Percentiles rank a stretch among this genome's conserved stretches.
Conservation (phyloP, 2,113 vertebrate species). For the Hippocampus zosterae region DNA sequence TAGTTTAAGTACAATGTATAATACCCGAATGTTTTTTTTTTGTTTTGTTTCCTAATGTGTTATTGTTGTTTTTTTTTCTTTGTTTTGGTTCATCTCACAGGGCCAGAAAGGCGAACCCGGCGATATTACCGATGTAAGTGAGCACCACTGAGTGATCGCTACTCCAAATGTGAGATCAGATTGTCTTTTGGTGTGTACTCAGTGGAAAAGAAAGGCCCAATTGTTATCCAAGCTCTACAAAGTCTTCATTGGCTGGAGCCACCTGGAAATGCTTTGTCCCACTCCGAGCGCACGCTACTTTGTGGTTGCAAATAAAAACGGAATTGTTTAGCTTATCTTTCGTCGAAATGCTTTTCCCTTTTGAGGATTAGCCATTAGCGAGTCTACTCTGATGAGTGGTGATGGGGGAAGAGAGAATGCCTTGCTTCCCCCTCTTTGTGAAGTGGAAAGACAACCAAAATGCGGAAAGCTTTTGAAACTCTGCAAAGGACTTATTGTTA, state of each 20-base stretch:
- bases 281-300: slow-evolving; percentile 24
- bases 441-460: not conserved
- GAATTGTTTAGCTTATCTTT: slow-evolving; percentile 60
- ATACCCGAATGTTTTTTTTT: not conserved
- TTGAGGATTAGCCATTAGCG: slow-evolving; percentile 46
- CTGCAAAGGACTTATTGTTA: not conserved
- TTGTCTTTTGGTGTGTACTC: not conserved
- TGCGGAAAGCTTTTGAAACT: not conserved
- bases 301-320: slow-evolving; percentile 49
- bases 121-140: slow-evolving; percentile 85
- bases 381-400: slow-evolving; percentile 27
- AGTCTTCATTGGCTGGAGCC: slow-evolving; percentile 31
- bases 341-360: slow-evolving; percentile 38
- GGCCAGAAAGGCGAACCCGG: slow-evolving; percentile 91
- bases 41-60: not conserved
- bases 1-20: too few species aligned
- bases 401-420: slow-evolving; percentile 19
- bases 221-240: not conserved
- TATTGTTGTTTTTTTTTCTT: slow-evolving; percentile 22
- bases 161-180: not conserved
- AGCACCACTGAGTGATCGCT: not conserved
- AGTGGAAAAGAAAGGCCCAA: not conserved
- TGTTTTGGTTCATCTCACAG: slow-evolving; percentile 55
- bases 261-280: slow-evolving; percentile 64
- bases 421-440: not conserved